phyloP scores from a whole-genome alignment of 2,113 vertebrate genomes.

The Pomatorhinus ruficollis region DNA sequence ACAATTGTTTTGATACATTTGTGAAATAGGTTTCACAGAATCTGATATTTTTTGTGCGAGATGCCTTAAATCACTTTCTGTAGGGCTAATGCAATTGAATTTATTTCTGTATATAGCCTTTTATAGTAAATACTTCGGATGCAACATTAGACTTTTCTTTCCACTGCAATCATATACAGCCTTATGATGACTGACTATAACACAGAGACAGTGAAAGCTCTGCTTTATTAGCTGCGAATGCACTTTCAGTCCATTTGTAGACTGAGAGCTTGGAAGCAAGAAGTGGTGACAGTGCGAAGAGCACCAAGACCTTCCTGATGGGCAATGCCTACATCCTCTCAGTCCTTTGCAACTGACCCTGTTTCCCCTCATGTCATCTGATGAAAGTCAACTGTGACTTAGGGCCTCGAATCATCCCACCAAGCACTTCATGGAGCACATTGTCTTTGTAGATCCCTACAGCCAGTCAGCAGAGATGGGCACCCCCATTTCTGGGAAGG shows the following conservation, averaged over 20 bases:
- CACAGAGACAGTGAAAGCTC: not conserved
- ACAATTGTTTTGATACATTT: not conserved
- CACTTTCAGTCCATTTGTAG: not conserved
- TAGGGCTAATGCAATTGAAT: slow-evolving; percentile 36
- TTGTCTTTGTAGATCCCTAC: not conserved
- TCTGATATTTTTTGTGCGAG: slow-evolving; percentile 19
- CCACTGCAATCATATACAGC: not conserved
- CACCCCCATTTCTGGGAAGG: not conserved
- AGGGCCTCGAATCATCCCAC: not conserved
- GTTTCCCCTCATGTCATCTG: not conserved
- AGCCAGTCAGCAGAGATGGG: not conserved
- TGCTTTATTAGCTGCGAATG: not conserved
- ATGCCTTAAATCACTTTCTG: slow-evolving; percentile 58
- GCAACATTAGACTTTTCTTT: slow-evolving; percentile 20
- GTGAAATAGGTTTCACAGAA: not conserved
- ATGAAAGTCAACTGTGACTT: not conserved
- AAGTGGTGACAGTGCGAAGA: not conserved
- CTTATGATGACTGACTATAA: not conserved
- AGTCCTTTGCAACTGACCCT: not conserved
- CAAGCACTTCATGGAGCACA: not conserved
- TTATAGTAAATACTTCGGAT: slow-evolving; percentile 32
- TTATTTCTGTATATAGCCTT: slow-evolving; percentile 42
- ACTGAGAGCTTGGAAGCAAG: not conserved
- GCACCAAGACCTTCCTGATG: not conserved
- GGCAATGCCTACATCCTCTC: not conserved